These are phyloP conservation scores for Tokudaia tokunoshimensis DNA, from an alignment of 2,797 vertebrate species.

Conservation along the genomic window DNA sequence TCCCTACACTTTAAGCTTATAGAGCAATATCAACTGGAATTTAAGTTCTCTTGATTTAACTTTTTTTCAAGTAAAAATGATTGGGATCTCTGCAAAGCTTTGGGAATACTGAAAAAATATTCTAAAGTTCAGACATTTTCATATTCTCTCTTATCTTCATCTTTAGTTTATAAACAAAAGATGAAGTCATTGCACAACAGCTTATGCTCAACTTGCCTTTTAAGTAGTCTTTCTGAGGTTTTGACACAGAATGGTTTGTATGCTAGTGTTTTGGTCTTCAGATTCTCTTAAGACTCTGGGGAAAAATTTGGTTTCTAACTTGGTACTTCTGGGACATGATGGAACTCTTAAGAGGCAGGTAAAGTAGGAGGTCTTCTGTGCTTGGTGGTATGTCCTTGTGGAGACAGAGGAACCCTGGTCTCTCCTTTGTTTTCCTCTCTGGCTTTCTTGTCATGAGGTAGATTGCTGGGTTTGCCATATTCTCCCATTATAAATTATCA, in stretches of 20 bases:
- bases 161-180: background rate
- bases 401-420: too few species aligned
- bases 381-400: background rate
- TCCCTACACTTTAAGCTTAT: background rate
- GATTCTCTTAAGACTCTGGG: background rate
- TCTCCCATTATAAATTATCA: too few species aligned
- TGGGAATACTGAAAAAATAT: background rate
- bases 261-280: background rate
- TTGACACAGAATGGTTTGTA: background rate
- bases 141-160: background rate
- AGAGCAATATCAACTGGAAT: background rate
- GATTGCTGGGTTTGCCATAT: background rate
- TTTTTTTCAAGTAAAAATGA: background rate
- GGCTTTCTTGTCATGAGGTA: background rate
- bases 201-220: background rate
- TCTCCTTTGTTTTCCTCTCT: background rate
- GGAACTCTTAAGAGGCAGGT: background rate
- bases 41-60: background rate
- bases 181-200: background rate
- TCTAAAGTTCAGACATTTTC: background rate
- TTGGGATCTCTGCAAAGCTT: background rate
- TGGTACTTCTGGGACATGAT: too few species aligned
- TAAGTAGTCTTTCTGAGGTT: background rate
- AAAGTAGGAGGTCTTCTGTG: background rate
- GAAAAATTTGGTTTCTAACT: background rate